phyloP scores from a whole-genome alignment of 2,797 vertebrate species.

The Garrulus glandarius region DNA sequence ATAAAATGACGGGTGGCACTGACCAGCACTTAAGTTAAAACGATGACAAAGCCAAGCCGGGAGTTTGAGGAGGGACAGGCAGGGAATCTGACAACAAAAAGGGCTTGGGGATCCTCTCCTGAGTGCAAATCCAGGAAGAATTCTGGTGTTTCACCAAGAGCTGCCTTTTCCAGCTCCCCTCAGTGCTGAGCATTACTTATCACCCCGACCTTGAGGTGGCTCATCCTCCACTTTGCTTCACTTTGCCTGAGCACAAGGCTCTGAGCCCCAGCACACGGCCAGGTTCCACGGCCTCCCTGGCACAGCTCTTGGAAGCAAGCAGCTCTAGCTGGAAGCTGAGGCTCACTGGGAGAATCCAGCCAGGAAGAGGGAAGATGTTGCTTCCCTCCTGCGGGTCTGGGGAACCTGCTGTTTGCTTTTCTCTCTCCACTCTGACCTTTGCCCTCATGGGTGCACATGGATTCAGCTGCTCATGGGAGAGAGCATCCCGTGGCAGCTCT shows the following conservation, averaged over 20 bases:
- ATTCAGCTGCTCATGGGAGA: accelerated
- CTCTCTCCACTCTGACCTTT: not conserved
- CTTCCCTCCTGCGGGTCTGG: accelerated
- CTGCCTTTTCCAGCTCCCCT: not conserved
- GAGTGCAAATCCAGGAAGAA: not conserved
- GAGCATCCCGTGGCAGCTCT: accelerated
- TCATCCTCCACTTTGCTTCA: not conserved
- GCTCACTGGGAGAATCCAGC: not conserved
- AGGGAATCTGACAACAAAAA: not conserved
- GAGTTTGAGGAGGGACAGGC: not conserved
- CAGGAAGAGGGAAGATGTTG: accelerated
- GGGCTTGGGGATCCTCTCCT: not conserved
- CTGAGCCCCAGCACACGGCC: accelerated
- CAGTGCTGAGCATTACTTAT: not conserved
- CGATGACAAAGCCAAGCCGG: not conserved
- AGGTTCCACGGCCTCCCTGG: accelerated
- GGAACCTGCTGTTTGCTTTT: not conserved
- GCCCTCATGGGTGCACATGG: accelerated
- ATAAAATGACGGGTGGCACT: not conserved
- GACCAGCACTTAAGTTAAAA: not conserved
- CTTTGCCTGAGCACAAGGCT: not conserved
- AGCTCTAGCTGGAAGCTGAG: not conserved
- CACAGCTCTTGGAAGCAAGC: not conserved
- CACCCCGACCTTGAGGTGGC: not conserved
- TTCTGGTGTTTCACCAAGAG: not conserved